Percentiles rank a stretch among this genome's conserved stretches.
Conservation (phyloP, 2,888 invertebrate species). For the Abrostola tripartita region DNA sequence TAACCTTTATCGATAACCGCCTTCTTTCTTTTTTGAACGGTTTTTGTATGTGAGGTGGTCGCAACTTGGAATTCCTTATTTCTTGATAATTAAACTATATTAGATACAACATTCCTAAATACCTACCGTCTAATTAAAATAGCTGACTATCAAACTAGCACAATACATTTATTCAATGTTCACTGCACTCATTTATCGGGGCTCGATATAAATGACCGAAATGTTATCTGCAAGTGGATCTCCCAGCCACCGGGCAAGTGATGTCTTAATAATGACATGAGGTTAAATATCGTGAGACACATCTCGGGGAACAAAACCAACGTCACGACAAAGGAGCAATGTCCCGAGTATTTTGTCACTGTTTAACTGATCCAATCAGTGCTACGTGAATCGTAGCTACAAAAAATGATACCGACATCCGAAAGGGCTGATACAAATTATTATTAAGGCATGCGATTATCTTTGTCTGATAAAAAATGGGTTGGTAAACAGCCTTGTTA, state of each 20-base stretch:
- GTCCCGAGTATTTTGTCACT: slow-evolving; percentile 86
- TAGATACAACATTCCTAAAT: slow-evolving; percentile 28
- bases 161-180: slow-evolving; percentile 57
- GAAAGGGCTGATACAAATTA: slow-evolving; percentile 80
- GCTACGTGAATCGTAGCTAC: slow-evolving; percentile 70
- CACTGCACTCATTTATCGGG: slow-evolving; percentile 69
- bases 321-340: slow-evolving; percentile 81
- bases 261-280: slow-evolving; percentile 87
- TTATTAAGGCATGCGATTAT: slow-evolving; percentile 77
- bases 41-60: slow-evolving; percentile 11
- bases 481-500: slow-evolving; percentile 68
- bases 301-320: slow-evolving; percentile 79
- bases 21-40: background rate
- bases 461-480: slow-evolving; percentile 73
- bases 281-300: slow-evolving; percentile 83
- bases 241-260: slow-evolving; percentile 86
- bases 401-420: slow-evolving; percentile 73
- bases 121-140: slow-evolving; percentile 54
- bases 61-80: background rate
- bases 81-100: background rate
- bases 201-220: slow-evolving; percentile 78
- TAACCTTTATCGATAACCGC: slow-evolving; percentile 17
- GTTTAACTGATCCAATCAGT: slow-evolving; percentile 85
- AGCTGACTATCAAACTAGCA: slow-evolving; percentile 54
- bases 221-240: slow-evolving; percentile 78